phyloP scores from a whole-genome alignment of 2,888 invertebrate genomes.

The Zhuqinia jingwanae region DNA sequence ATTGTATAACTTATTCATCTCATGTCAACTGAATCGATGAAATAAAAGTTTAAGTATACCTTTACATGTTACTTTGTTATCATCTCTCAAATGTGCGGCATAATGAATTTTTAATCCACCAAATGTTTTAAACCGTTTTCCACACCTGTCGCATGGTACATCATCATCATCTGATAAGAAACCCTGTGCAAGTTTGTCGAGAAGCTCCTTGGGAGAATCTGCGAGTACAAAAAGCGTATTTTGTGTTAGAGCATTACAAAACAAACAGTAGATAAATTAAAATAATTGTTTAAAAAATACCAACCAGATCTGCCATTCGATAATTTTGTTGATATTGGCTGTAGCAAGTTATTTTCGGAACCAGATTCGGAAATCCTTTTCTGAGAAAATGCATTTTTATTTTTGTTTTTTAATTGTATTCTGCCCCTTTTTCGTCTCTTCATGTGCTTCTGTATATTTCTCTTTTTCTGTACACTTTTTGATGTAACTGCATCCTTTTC shows the following conservation, averaged over 20 bases:
- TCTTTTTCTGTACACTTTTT: not conserved
- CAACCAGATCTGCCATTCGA: too few species aligned
- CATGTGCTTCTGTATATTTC: not conserved
- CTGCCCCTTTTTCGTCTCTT: not conserved
- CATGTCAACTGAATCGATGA: not conserved
- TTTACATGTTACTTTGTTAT: constrained; percentile 68
- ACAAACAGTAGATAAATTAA: too few species aligned
- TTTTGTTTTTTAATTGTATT: not conserved
- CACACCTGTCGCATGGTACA: constrained; percentile 70
- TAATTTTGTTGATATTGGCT: too few species aligned
- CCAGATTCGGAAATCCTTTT: too few species aligned
- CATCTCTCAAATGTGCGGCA: constrained; percentile 71
- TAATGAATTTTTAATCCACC: constrained; percentile 67
- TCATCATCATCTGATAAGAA: not conserved
- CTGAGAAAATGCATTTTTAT: too few species aligned
- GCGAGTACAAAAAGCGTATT: too few species aligned
- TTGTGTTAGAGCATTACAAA: too few species aligned
- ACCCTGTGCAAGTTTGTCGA: too few species aligned
- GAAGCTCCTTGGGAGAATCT: too few species aligned
- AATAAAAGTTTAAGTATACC: constrained; percentile 20
- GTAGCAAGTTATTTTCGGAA: too few species aligned
- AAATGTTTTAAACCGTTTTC: constrained; percentile 61
- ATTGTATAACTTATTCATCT: not conserved
- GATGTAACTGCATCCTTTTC: not conserved
- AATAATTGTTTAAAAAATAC: too few species aligned